Conservation (phyloP, 2,113 vertebrate genomes). For the Polypterus senegalus region DNA sequence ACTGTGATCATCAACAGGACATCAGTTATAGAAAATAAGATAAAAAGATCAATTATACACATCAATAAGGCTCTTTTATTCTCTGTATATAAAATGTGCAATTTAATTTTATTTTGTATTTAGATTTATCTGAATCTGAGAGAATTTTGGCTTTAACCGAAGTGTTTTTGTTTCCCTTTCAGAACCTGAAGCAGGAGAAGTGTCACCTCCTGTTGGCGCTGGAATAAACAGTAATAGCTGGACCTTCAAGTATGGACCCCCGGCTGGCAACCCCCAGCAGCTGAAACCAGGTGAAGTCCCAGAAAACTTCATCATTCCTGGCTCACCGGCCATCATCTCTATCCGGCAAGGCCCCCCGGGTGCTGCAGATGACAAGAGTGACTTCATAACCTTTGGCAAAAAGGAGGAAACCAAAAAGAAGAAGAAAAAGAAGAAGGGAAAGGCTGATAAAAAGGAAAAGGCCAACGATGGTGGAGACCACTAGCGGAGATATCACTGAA, state of each 20-base stretch:
- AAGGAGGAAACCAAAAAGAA: constrained; percentile 97
- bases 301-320: constrained; percentile 97
- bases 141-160: too few relatives aligned
- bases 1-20: too few relatives aligned
- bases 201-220: constrained; percentile 89
- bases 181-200: constrained; percentile 86
- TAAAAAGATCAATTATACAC: too few relatives aligned
- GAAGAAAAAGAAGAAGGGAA: constrained; percentile 98
- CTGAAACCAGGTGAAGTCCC: constrained; percentile 90
- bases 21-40: too few relatives aligned
- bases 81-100: too few relatives aligned
- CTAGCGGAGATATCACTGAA: constrained; percentile 43
- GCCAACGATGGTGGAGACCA: constrained; percentile 90
- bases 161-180: constrained; percentile 21
- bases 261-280: constrained; percentile 82
- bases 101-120: too few relatives aligned
- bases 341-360: constrained; percentile 86
- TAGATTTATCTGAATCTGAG: too few relatives aligned
- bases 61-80: too few relatives aligned
- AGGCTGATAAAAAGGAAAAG: constrained; percentile 93
- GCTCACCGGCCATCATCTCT: constrained; percentile 96
- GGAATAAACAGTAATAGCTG: constrained; percentile 98
- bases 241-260: constrained; percentile 94
- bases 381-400: constrained; percentile 97
- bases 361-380: constrained; percentile 87